Evolutionary conservation across 2,113 vertebrate genomes (phyloP).

Genomic region (Pedetes capensis): DNA sequence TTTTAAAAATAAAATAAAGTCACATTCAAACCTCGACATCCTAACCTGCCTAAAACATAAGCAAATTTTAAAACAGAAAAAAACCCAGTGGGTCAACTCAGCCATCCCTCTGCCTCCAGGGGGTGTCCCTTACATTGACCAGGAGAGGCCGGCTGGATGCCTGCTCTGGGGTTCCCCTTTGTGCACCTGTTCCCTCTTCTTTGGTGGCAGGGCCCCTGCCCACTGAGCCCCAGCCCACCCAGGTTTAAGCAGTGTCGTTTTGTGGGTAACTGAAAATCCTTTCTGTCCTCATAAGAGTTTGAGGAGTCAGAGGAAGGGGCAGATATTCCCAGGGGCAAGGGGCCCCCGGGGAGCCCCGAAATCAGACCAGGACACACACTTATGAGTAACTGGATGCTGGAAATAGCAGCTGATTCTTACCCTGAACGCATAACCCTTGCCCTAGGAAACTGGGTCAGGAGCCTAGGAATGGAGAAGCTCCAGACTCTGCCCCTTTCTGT

Average conservation of each 20-base stretch:
- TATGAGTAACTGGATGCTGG: not conserved
- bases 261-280: not conserved
- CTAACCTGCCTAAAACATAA: not conserved
- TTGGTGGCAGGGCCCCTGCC: not conserved
- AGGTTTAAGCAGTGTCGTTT: not conserved
- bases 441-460: not conserved
- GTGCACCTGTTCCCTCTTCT: not conserved
- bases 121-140: not conserved
- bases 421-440: not conserved
- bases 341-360: not conserved
- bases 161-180: too few species aligned
- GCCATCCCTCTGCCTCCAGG: not conserved
- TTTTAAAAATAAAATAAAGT: not conserved
- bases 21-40: not conserved
- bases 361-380: not conserved
- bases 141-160: not conserved
- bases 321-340: not conserved
- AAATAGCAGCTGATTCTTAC: not conserved
- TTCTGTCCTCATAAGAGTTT: not conserved
- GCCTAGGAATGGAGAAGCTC: not conserved
- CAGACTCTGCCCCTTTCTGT: not conserved
- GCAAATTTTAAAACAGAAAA: not conserved
- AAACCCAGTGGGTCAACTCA: not conserved
- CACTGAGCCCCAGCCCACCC: not conserved
- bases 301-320: not conserved